A percentile compares a stretch with the other conserved stretches of the same genome.
Evolutionary conservation across 2,888 invertebrate species (phyloP).

Genomic region (Formica aserva): DNA sequence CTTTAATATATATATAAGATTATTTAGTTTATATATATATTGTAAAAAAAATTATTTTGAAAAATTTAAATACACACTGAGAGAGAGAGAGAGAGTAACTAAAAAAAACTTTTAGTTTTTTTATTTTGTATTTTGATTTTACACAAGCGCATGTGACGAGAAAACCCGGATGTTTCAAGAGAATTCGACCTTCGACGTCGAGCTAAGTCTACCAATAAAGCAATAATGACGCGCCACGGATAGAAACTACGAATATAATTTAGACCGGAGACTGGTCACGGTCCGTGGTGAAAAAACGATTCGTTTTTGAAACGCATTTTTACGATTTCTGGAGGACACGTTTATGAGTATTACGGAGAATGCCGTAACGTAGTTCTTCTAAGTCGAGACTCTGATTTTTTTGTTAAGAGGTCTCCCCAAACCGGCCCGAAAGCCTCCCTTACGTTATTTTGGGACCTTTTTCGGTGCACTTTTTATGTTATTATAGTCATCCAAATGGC

Average conservation of each 20-base stretch:
- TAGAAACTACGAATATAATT: constrained; percentile 81
- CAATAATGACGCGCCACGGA: constrained; percentile 81
- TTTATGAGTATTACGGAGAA: constrained; percentile 66
- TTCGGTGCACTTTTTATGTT: constrained; percentile 83
- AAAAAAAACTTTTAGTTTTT: background rate
- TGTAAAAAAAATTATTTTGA: background rate
- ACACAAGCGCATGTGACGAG: background rate
- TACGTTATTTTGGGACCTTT: constrained; percentile 73
- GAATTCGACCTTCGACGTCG: constrained; percentile 69
- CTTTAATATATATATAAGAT: too few relatives aligned
- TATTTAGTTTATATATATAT: background rate
- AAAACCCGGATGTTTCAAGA: background rate
- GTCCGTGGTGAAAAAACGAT: constrained; percentile 80
- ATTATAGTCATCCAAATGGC: constrained; percentile 83
- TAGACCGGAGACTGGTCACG: constrained; percentile 69
- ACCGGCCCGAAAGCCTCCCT: background rate
- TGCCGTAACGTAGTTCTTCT: constrained; percentile 79
- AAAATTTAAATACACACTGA: too few relatives aligned
- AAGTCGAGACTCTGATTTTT: constrained; percentile 77
- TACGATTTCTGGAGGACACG: constrained; percentile 79
- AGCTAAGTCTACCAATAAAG: constrained; percentile 77
- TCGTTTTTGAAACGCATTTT: constrained; percentile 78
- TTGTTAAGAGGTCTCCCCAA: constrained; percentile 30
- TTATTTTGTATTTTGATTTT: background rate
- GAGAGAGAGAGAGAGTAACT: background rate